Percentiles rank a stretch among this genome's conserved stretches.
phyloP scores from a whole-genome alignment of 2,113 vertebrate species.

The Catharus bicknelli region DNA sequence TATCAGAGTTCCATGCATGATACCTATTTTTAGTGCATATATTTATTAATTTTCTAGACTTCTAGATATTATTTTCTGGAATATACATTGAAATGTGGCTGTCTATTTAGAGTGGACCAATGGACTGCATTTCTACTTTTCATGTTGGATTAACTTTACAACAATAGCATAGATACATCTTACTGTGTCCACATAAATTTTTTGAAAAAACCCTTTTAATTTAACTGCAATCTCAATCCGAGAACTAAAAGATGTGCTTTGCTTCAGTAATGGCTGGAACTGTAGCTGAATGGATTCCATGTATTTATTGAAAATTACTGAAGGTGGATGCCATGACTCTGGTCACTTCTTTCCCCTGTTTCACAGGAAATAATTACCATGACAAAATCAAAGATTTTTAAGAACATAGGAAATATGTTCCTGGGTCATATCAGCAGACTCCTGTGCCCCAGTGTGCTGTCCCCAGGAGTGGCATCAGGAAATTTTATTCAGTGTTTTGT shows the following conservation, averaged over 20 bases:
- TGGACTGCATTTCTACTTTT: constrained; percentile 8
- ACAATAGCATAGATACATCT: background rate
- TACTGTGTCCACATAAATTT: background rate
- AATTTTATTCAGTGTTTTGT: background rate
- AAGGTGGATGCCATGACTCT: background rate
- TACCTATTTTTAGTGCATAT: background rate
- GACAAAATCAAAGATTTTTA: background rate
- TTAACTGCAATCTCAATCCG: background rate
- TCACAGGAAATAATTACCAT: background rate
- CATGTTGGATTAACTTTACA: background rate
- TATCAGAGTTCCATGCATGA: background rate
- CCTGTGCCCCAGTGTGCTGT: background rate
- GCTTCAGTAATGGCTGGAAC: background rate
- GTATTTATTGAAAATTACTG: background rate
- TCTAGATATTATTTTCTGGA: constrained; percentile 26
- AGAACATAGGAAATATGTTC: background rate
- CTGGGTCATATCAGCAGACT: background rate
- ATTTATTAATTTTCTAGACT: background rate
- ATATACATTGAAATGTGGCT: constrained; percentile 23
- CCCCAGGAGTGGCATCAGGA: background rate
- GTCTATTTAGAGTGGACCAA: background rate
- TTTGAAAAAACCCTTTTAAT: background rate
- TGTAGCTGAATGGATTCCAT: background rate
- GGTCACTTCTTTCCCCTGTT: background rate
- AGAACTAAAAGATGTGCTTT: background rate